These are phyloP conservation scores for Mastacembelus armatus DNA, from an alignment of 2,797 vertebrate species.

Conservation along the genomic window DNA sequence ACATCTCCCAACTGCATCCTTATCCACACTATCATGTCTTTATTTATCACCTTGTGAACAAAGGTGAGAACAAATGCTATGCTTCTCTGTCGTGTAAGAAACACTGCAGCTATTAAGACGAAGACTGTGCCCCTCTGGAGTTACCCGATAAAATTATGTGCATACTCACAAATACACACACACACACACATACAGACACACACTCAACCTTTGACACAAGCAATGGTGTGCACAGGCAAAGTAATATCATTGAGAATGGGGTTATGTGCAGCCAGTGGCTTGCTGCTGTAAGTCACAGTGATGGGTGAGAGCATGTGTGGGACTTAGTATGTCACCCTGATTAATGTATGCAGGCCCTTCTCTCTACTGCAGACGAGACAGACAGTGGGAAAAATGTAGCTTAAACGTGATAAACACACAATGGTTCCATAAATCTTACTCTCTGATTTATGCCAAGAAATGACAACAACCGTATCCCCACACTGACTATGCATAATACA, in stretches of 20 bases:
- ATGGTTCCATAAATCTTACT: slow-evolving; percentile 42
- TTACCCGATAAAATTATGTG: slow-evolving; percentile 31
- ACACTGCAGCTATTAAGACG: slow-evolving; percentile 15
- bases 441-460: slow-evolving; percentile 27
- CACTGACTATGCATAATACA: background rate
- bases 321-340: slow-evolving; percentile 57
- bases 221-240: slow-evolving; percentile 43
- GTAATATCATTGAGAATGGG: slow-evolving; percentile 38
- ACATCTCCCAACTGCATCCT: background rate
- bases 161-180: too few relatives aligned
- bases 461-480: slow-evolving; percentile 18
- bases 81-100: background rate
- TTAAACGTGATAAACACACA: slow-evolving; percentile 45
- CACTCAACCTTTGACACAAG: slow-evolving; percentile 45
- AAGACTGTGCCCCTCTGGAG: background rate
- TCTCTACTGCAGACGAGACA: slow-evolving; percentile 44
- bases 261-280: slow-evolving; percentile 51
- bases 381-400: slow-evolving; percentile 44
- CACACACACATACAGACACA: slow-evolving; percentile 1
- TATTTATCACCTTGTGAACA: slow-evolving; percentile 4
- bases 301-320: slow-evolving; percentile 37
- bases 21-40: background rate
- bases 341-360: slow-evolving; percentile 50
- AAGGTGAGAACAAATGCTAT: slow-evolving; percentile 13
- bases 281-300: slow-evolving; percentile 50